Percentiles rank a stretch among this genome's conserved stretches.
phyloP scores from a whole-genome alignment of 2,888 invertebrate species.

The Noctua comes region DNA sequence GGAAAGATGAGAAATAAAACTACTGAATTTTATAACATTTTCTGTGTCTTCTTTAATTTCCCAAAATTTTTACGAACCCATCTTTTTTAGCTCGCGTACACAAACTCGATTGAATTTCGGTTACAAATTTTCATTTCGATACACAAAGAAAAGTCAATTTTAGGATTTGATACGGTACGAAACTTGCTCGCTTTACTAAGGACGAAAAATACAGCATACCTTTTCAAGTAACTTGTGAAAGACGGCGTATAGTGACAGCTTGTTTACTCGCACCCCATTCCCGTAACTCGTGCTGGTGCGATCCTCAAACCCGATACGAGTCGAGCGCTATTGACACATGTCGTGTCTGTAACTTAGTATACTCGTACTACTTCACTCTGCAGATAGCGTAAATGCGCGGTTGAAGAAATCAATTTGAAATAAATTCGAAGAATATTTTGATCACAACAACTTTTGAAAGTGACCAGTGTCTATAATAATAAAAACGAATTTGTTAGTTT shows the following conservation, averaged over 20 bases:
- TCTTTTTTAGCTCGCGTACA: conserved; percentile 1
- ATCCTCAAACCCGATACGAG: conserved; percentile 55
- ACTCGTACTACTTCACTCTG: conserved; percentile 10
- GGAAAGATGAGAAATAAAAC: conserved; percentile 52
- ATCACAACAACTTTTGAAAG: conserved; percentile 2
- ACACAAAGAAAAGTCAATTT: conserved; percentile 49
- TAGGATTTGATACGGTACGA: conserved; percentile 16
- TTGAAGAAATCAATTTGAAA: conserved; percentile 28
- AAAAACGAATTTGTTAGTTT: conserved; percentile 46
- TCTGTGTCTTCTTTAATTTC: conserved; percentile 57
- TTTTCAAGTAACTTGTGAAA: conserved; percentile 54
- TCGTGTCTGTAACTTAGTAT: conserved; percentile 48
- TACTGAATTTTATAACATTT: conserved; percentile 40
- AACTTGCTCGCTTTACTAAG: conserved; percentile 29
- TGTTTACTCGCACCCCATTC: conserved; percentile 49
- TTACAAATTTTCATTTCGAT: conserved; percentile 19
- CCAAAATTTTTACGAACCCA: conserved; percentile 34
- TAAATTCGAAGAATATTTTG: conserved; percentile 33
- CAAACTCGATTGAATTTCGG: conserved; percentile 10
- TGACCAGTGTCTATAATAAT: conserved; percentile 13
- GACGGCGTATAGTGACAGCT: conserved; percentile 46
- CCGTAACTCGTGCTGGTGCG: conserved; percentile 34
- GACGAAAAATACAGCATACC: conserved; percentile 48
- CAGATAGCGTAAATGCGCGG: conserved; percentile 15
- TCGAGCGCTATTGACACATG: conserved; percentile 57